These are phyloP conservation scores for Platichthys flesus DNA, from an alignment of 2,113 vertebrate genomes.

Conservation along the genomic window DNA sequence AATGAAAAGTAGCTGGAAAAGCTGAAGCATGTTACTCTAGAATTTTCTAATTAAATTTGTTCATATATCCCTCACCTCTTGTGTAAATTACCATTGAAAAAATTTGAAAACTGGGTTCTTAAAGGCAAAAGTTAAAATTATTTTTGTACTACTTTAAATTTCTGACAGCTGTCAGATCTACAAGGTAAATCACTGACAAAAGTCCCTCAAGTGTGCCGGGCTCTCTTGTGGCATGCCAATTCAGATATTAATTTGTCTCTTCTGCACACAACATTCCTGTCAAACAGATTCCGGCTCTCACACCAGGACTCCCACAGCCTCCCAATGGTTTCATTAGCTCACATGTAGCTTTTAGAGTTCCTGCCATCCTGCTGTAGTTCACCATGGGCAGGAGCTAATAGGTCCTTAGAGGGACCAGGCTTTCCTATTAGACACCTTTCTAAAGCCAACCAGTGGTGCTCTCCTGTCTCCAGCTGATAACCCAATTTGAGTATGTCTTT, in stretches of 20 bases:
- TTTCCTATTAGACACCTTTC: slow-evolving; percentile 40
- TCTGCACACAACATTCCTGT: slow-evolving; percentile 6
- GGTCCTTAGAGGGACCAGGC: slow-evolving; percentile 60
- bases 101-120: not conserved
- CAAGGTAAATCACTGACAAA: not conserved
- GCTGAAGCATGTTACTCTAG: not conserved
- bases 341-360: slow-evolving; percentile 37
- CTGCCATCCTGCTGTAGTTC: slow-evolving; percentile 33
- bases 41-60: not conserved
- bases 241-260: slow-evolving; percentile 12
- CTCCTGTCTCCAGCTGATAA: slow-evolving; percentile 50
- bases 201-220: not conserved
- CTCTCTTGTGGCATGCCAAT: not conserved
- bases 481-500: slow-evolving; percentile 38
- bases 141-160: not conserved
- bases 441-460: slow-evolving; percentile 27
- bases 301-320: slow-evolving; percentile 16
- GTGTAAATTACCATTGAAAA: not conserved
- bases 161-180: not conserved
- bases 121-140: not conserved
- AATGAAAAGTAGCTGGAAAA: too few species aligned
- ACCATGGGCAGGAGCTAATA: slow-evolving; percentile 53
- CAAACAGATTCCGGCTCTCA: slow-evolving; percentile 9
- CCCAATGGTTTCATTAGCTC: slow-evolving; percentile 69
- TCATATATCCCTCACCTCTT: not conserved